Conservation (phyloP, 35 echinoderm and acorn worm species). For the Anneissia japonica region DNA sequence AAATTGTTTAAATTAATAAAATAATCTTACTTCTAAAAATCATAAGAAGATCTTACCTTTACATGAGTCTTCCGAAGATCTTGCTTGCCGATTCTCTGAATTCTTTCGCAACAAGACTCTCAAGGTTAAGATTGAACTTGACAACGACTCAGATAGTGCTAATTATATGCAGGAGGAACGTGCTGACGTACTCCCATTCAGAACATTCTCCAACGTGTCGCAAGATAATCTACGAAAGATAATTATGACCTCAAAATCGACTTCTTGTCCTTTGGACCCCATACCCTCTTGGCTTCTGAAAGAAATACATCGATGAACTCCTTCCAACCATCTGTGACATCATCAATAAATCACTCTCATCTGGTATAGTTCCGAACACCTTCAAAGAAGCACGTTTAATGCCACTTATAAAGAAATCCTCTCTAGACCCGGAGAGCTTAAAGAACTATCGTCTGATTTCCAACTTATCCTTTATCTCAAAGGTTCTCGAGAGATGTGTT, state of each 20-base stretch:
- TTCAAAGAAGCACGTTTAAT: not conserved
- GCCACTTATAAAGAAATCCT: slow-evolving; percentile 11
- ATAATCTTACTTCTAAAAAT: slow-evolving; percentile 10
- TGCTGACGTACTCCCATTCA: not conserved
- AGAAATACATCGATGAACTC: not conserved
- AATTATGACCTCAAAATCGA: slow-evolving; percentile 1
- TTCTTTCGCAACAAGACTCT: not conserved
- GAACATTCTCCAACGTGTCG: slow-evolving; percentile 5
- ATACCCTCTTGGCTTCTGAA: not conserved
- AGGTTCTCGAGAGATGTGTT: slow-evolving; percentile 38
- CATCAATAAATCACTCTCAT: slow-evolving; percentile 19
- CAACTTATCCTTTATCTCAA: slow-evolving; percentile 23
- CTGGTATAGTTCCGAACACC: slow-evolving; percentile 16
- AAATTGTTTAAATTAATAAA: slow-evolving; percentile 18
- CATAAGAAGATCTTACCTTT: not conserved
- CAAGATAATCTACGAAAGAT: not conserved
- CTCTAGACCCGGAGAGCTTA: slow-evolving; percentile 12
- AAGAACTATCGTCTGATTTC: slow-evolving; percentile 29
- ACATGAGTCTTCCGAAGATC: not conserved
- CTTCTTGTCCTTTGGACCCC: slow-evolving; percentile 6
- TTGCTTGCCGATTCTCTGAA: not conserved
- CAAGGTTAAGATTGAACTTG: not conserved
- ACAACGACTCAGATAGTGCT: not conserved
- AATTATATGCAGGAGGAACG: not conserved
- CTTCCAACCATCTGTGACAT: slow-evolving; percentile 14